Evolutionary conservation across 2,113 vertebrate genomes (phyloP).

Genomic region (Tachysurus vachellii): DNA sequence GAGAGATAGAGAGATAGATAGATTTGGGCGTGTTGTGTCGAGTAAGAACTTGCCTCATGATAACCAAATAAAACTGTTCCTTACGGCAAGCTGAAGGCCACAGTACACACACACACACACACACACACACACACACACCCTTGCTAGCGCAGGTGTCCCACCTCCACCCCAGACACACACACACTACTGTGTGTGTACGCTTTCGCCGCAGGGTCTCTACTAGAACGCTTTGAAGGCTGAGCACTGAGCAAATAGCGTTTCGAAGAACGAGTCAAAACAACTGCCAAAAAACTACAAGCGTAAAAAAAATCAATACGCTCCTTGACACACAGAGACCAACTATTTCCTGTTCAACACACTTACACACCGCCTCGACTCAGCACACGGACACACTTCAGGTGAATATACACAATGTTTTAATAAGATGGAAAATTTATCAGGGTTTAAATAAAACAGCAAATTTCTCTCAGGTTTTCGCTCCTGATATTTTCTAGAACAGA

Average conservation of each 20-base stretch:
- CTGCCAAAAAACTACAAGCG: background rate
- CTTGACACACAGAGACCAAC: conserved; percentile 27
- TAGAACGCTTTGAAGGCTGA: conserved; percentile 16
- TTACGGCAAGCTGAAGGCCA: conserved; percentile 32
- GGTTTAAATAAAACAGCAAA: background rate
- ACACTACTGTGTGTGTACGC: background rate
- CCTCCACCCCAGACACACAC: conserved; percentile 17
- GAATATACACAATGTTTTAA: background rate
- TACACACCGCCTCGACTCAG: background rate
- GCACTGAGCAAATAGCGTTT: conserved; percentile 12
- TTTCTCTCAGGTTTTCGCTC: background rate
- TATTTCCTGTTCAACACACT: background rate
- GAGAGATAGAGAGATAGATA: background rate
- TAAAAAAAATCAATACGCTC: background rate
- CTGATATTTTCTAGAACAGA: background rate
- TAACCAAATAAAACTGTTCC: conserved; percentile 43
- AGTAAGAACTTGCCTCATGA: conserved; percentile 73
- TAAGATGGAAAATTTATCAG: background rate
- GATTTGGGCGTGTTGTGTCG: conserved; percentile 52
- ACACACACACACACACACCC: background rate
- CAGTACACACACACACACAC: conserved; percentile 39
- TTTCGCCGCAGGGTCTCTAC: background rate
- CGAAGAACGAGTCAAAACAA: conserved; percentile 31
- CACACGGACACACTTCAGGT: background rate
- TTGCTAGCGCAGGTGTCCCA: conserved; percentile 13